Evolutionary conservation across 2,797 vertebrate species (phyloP).

Genomic region (Erethizon dorsatum): DNA sequence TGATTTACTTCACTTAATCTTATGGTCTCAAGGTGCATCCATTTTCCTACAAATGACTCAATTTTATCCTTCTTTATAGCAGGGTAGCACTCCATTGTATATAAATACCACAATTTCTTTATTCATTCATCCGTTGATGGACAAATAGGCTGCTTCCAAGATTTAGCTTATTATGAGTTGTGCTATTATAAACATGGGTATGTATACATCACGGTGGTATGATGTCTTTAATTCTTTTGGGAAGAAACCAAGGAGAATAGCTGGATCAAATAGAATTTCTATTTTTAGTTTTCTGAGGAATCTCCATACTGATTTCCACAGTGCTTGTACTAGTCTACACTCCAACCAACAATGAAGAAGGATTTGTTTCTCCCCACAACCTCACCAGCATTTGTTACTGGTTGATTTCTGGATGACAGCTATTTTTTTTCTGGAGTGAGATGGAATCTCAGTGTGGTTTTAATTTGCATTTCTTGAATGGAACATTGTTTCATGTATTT

Average conservation of each 20-base stretch:
- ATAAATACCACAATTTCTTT: too few relatives aligned
- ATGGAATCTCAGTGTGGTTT: not conserved
- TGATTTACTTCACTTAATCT: not conserved
- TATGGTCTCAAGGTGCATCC: not conserved
- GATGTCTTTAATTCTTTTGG: not conserved
- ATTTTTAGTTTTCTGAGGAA: not conserved
- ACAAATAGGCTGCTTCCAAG: not conserved
- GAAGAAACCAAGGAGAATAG: not conserved
- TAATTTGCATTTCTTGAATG: not conserved
- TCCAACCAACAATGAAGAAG: not conserved
- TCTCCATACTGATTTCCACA: not conserved
- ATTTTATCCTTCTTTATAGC: not conserved
- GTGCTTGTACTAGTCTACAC: not conserved
- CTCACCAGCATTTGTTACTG: not conserved
- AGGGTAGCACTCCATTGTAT: not conserved
- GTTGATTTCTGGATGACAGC: not conserved
- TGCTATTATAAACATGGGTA: not conserved
- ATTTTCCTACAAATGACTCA: not conserved
- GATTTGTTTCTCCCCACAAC: not conserved
- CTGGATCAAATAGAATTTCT: not conserved
- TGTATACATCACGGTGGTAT: not conserved
- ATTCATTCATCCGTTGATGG: not conserved
- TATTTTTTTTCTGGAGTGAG: not conserved
- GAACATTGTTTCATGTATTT: not conserved
- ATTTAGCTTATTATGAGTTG: not conserved